Evolutionary conservation across 2,113 vertebrate genomes (phyloP), one percentile per base, ranked within the genome.

Genomic region (Taxidea taxus): DNA sequence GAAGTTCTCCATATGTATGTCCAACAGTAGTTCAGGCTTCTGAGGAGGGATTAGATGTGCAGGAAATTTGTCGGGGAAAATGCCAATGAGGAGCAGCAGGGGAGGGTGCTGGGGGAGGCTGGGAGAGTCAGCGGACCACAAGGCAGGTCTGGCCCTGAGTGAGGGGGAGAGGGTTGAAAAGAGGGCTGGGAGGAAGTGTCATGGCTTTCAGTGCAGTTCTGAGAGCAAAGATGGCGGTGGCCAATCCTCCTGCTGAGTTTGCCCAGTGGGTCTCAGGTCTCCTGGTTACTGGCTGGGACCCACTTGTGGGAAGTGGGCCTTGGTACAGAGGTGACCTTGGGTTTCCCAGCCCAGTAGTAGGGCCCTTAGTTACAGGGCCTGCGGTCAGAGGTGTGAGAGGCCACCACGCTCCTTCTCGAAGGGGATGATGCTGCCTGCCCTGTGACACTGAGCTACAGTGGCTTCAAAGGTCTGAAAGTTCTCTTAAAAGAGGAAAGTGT

Each of bases 361-460:
- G 31, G 47, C 90, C 23, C 34, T 42, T 16, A 10, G 51, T 2
- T 20, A 13, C 34, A 21, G 5, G 54, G 16, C 16, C 49, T 51
- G 31, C 74, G n/a, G 37, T 51, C 39, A 42, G 87, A 56, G 29
- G 47, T 23, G 31, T 51, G 47, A n/a, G 60, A 54, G 72, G n/a
- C 16, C 0, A 0, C n/a, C 34, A 6, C 37, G 34, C 11, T 21
- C 66, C 39, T 85, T 90, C 81, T 74, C 1, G 1, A 49, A 94
- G 42, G 60, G 60, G 25, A 20, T 47, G 9, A 27, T 27, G 12
- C n/a, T 2, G 13, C 29, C 29, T 80, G 54, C 60, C 58, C 37
- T 16, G 0, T 1, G 34, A 10, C 54, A n/a, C 10, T 51, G 29
- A 84, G 20, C 27, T 8, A 1, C 37, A 54, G 47, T 3, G 18